Conservation (phyloP, 2,888 invertebrate genomes). For the Deroplatys truncata region DNA sequence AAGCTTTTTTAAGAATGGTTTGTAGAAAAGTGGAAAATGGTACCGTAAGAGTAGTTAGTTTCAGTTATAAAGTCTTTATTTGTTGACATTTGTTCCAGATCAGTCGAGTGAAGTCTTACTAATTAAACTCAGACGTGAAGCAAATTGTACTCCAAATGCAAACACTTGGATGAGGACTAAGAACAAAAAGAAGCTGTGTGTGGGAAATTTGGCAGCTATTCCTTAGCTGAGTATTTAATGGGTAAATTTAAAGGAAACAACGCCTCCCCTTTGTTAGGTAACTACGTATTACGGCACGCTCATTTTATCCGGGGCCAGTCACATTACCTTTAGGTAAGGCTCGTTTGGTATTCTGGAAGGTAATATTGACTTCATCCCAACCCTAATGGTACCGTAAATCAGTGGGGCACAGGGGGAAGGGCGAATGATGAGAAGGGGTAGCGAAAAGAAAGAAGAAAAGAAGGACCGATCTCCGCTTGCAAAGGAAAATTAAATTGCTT, state of each 20-base stretch:
- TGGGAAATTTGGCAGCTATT: background rate
- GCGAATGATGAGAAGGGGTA: background rate
- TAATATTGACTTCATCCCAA: background rate
- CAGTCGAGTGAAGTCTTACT: background rate
- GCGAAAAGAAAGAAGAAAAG: background rate
- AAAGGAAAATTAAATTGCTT: background rate
- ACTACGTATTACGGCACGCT: background rate
- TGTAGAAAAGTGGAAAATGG: too few species aligned
- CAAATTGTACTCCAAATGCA: background rate
- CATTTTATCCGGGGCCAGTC: background rate
- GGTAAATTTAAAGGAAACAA: background rate
- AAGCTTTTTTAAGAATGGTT: too few species aligned
- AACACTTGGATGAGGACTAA: background rate
- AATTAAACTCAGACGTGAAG: background rate
- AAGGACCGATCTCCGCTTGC: background rate
- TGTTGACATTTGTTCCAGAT: background rate
- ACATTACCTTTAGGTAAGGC: background rate
- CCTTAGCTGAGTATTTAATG: background rate
- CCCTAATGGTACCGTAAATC: background rate
- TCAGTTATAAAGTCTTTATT: too few species aligned
- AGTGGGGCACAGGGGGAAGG: background rate
- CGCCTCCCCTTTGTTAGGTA: background rate
- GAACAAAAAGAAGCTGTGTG: background rate
- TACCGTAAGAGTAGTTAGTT: too few species aligned
- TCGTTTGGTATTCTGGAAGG: background rate